Evolutionary conservation across 2,113 vertebrate genomes (phyloP).

Genomic region (Canis aureus): DNA sequence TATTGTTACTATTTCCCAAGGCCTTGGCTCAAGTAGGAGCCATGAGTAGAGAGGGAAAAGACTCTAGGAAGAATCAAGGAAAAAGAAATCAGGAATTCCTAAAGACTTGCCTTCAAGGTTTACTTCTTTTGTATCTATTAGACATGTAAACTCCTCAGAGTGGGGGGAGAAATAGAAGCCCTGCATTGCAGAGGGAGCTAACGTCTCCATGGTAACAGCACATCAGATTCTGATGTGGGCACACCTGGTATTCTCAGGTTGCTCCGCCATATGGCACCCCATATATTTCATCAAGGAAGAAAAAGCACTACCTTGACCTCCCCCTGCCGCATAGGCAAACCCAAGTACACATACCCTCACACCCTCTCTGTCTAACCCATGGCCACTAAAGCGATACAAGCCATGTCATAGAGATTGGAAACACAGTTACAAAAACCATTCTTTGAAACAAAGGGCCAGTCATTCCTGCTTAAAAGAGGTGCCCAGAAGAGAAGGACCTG

Average conservation of each 20-base stretch:
- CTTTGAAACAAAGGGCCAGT: constrained; percentile 18
- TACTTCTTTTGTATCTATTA: constrained; percentile 57
- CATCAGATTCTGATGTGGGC: constrained; percentile 31
- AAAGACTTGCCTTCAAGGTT: constrained; percentile 62
- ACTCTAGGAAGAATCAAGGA: constrained; percentile 17
- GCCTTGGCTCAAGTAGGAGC: background rate
- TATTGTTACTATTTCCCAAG: background rate
- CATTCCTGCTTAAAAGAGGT: constrained; percentile 32
- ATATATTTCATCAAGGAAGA: constrained; percentile 61
- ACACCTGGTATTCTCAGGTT: constrained; percentile 80
- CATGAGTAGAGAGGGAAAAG: background rate
- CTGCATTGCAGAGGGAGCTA: background rate
- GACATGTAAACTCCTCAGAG: background rate
- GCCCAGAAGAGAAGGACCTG: background rate
- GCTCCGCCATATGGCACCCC: constrained; percentile 71
- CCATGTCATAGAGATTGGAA: background rate
- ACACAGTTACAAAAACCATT: background rate
- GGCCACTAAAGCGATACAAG: background rate
- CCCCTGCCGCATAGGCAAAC: background rate
- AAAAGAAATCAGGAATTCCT: constrained; percentile 41
- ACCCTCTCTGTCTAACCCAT: background rate
- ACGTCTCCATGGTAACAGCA: constrained; percentile 79
- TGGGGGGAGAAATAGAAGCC: background rate
- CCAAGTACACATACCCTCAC: accelerated
- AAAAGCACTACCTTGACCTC: constrained; percentile 54